Evolutionary conservation across 64 coral and sea anemone species (phyloP).

Genomic region (Astreopora myriophthalma): DNA sequence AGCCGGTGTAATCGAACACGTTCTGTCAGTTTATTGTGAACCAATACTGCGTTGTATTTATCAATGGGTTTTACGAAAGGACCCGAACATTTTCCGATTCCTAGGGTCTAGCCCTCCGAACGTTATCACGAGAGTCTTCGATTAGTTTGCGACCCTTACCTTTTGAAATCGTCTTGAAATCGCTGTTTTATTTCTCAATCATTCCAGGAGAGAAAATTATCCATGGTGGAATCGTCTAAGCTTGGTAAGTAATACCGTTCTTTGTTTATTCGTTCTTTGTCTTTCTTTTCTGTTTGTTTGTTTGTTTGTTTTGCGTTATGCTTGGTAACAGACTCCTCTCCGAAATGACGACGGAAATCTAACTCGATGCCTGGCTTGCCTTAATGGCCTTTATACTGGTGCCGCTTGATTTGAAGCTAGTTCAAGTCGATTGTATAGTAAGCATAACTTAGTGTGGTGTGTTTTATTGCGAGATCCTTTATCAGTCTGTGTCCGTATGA

Average conservation of each 20-base stretch:
- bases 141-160: background rate
- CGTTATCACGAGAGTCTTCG: background rate
- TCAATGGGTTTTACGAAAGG: too few species aligned
- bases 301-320: background rate
- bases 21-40: too few species aligned
- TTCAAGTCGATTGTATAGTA: too few species aligned
- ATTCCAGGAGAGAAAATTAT: slow-evolving; percentile 22
- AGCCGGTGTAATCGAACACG: too few species aligned
- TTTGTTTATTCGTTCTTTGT: background rate
- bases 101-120: background rate
- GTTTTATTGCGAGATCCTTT: too few species aligned
- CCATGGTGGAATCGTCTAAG: slow-evolving; percentile 19
- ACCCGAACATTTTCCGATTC: background rate
- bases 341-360: background rate
- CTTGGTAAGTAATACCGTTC: background rate
- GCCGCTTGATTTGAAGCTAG: too few species aligned
- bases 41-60: too few species aligned
- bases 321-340: too few species aligned
- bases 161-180: background rate
- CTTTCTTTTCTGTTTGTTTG: background rate
- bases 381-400: too few species aligned
- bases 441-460: too few species aligned
- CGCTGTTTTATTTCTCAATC: background rate
- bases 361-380: too few species aligned
- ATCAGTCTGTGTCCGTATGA: too few species aligned